Evolutionary conservation across 2,113 vertebrate species (phyloP), one percentile per base, ranked within the genome.

Genomic region (Zosterops lateralis): DNA sequence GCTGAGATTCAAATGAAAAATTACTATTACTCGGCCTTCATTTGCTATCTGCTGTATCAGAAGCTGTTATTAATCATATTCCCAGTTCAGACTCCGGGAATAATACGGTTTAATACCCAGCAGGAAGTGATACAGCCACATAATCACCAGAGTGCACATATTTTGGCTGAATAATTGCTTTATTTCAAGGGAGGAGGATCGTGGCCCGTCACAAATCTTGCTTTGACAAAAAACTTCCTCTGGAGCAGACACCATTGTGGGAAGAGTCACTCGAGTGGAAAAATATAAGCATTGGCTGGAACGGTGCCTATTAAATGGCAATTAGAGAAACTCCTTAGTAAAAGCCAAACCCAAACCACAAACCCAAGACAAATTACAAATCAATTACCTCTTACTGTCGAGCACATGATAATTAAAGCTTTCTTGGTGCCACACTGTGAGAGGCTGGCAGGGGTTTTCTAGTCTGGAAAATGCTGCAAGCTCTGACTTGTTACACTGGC

Each of bases 1-100:
- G 68, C 72, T 75, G 82, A 9, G 82, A 86, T 90, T 94, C 94
- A 94, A 95, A 96, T 75, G 92, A 95, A 88, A 96, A 97, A 96
- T 97, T 94, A 93, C 72, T 91, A 96, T 97, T 95, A 61, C 94
- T 85, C 36, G 61, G 92, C 90, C 73, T 92, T 92, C 82, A 72
- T 93, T 97, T 94, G 48, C 82, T 62, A 34, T 71, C 17, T 72
- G 47, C 82, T 75, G n/a, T 87, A 92, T 77, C 94, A 94, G 64
- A 74, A 82, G 47, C 51, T 77, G 56, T 90, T 84, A 95, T 94
- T 92, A 96, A 82, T 81, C 85, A 81, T 85, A 93, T 86, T 90
- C 64, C 72, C 70, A 66, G 85, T 20, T 78, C 88, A 95, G 80
- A 77, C 61, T 56, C n/a, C 31, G 62, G 94, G 42, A 90, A 95